Conservation (phyloP, 1,140 invertebrate genomes). For the Hylaeus anthracinus region DNA sequence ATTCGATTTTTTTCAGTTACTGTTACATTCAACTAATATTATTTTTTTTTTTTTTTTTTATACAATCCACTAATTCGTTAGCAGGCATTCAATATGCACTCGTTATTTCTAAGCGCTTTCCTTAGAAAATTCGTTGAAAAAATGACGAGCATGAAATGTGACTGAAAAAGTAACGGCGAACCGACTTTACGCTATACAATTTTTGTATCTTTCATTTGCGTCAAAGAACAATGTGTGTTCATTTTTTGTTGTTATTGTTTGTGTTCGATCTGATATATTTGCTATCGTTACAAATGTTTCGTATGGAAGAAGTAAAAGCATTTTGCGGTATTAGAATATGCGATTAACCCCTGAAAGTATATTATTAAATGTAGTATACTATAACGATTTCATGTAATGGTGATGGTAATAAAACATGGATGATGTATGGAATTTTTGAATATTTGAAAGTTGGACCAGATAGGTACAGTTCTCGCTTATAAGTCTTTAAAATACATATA, state of each 20-base stretch:
- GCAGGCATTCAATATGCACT: not conserved
- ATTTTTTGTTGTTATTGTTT: not conserved
- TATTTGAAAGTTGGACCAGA: not conserved
- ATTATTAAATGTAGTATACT: not conserved
- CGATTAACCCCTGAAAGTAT: conserved; percentile 3
- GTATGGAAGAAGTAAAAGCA: conserved; percentile 4
- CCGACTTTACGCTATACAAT: not conserved
- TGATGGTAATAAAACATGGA: conserved; percentile 11
- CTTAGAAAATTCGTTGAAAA: conserved; percentile 13
- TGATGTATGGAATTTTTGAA: not conserved
- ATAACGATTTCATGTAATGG: conserved; percentile 4
- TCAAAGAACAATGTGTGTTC: not conserved
- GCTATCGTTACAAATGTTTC: not conserved
- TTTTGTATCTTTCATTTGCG: not conserved
- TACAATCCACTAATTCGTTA: not conserved
- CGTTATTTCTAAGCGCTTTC: not conserved
- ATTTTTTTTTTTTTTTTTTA: not conserved
- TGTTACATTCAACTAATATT: not conserved
- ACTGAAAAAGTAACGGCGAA: not conserved
- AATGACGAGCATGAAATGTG: not conserved
- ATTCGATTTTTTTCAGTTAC: not conserved
- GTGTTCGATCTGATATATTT: not conserved
- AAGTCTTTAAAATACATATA: conserved; percentile 17
- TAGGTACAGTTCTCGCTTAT: not conserved
- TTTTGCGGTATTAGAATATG: conserved; percentile 27